These are phyloP conservation scores for Platichthys flesus DNA, from an alignment of 2,113 vertebrate species.

Conservation along the genomic window DNA sequence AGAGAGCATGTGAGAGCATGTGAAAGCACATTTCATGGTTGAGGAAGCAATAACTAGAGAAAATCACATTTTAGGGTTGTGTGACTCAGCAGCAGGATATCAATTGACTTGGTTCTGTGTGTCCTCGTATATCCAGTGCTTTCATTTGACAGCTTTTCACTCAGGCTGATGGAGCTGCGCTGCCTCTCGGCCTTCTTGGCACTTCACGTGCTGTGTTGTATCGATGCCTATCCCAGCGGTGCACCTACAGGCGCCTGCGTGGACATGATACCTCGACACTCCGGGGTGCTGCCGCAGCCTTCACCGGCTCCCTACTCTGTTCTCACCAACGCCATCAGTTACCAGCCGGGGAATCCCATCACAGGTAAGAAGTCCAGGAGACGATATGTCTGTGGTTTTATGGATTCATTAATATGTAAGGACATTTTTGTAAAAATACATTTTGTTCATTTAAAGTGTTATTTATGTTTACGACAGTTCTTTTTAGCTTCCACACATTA, in stretches of 20 bases:
- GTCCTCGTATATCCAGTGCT: not conserved
- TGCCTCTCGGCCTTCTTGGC: conserved; percentile 2
- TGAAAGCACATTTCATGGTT: conserved; percentile 9
- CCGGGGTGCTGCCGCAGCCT: conserved; percentile 46
- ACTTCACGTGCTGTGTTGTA: conserved; percentile 20
- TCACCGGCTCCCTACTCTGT: conserved; percentile 40
- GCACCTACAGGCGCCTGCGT: conserved; percentile 58
- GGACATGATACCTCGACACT: conserved; percentile 53
- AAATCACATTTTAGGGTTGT: not conserved
- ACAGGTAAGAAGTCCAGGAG: conserved; percentile 35
- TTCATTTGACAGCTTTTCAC: not conserved
- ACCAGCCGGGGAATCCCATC: conserved; percentile 27
- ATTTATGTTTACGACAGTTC: no score
- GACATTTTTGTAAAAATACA: not conserved
- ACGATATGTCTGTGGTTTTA: not conserved
- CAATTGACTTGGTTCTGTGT: not conserved
- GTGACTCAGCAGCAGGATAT: conserved; percentile 26
- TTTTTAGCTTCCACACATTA: no score
- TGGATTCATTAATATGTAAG: not conserved
- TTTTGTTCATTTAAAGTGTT: not conserved
- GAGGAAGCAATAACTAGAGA: not conserved
- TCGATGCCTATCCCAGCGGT: conserved; percentile 37
- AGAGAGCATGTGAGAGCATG: not conserved
- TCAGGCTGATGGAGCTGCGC: conserved; percentile 23
- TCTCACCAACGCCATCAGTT: conserved; percentile 22